Conservation (phyloP, 2,888 invertebrate species). For the Ophion ventricosus region DNA sequence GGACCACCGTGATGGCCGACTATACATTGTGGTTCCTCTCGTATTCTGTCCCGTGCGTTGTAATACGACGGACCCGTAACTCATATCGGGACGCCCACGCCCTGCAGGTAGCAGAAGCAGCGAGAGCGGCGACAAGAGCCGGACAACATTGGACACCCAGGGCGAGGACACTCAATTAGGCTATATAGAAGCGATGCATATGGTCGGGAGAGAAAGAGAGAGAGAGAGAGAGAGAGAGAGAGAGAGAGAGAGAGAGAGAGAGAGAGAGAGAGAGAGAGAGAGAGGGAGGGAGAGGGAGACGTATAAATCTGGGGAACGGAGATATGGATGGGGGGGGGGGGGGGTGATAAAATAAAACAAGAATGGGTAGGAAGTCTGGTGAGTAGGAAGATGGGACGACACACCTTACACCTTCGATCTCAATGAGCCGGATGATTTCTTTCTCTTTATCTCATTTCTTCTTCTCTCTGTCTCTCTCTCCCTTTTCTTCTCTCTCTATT, state of each 20-base stretch:
- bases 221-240: conserved; percentile 6
- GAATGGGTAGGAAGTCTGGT: conserved; percentile 11
- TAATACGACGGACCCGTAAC: conserved; percentile 83
- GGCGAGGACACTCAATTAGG: conserved; percentile 83
- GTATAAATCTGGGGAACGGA: too few relatives aligned
- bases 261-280: neutral
- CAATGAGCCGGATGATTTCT: neutral
- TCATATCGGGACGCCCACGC: conserved; percentile 82
- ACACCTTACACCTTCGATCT: conserved; percentile 51
- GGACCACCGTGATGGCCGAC: conserved; percentile 58
- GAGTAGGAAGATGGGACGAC: conserved; percentile 42
- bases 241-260: neutral
- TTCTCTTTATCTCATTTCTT: conserved; percentile 1
- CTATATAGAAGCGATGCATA: conserved; percentile 62
- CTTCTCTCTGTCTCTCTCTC: neutral
- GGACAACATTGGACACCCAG: conserved; percentile 83
- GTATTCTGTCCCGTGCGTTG: conserved; percentile 74
- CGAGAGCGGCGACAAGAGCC: conserved; percentile 78
- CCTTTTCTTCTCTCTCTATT: neutral
- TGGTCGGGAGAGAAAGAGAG: conserved; percentile 4
- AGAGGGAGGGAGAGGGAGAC: conserved; percentile 2
- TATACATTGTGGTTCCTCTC: conserved; percentile 63
- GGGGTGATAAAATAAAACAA: conserved; percentile 23
- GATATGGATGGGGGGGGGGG: neutral
- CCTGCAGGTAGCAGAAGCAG: conserved; percentile 77